Conservation (phyloP, 2,888 invertebrate species). For the Rhimphoctona megacephalus region DNA sequence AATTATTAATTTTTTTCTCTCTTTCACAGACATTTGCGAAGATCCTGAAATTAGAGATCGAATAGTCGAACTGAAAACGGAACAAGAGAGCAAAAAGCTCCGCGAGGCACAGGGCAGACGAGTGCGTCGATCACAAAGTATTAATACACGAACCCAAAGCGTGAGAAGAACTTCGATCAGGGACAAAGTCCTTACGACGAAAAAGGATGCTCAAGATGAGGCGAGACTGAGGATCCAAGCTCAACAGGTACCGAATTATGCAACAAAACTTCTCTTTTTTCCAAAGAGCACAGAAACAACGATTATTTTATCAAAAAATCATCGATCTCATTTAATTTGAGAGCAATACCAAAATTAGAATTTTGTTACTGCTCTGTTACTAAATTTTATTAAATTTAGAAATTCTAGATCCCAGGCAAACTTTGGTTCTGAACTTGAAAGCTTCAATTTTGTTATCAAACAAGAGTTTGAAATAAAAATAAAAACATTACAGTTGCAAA, state of each 20-base stretch:
- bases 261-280: background rate
- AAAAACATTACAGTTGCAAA: too few species aligned
- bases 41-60: slow-evolving; percentile 97
- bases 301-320: too few species aligned
- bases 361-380: too few species aligned
- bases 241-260: slow-evolving; percentile 85
- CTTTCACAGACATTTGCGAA: slow-evolving; percentile 94
- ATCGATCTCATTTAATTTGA: too few species aligned
- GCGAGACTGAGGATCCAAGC: slow-evolving; percentile 90
- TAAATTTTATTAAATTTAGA: too few species aligned
- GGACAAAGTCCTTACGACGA: slow-evolving; percentile 96
- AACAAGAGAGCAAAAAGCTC: slow-evolving; percentile 92
- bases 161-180: slow-evolving; percentile 96
- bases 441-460: too few species aligned
- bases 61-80: slow-evolving; percentile 94
- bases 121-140: slow-evolving; percentile 91
- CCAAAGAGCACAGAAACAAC: too few species aligned
- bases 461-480: too few species aligned
- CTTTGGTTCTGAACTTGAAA: too few species aligned
- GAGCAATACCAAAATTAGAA: too few species aligned
- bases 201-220: slow-evolving; percentile 97
- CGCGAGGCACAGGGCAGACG: slow-evolving; percentile 88
- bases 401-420: too few species aligned
- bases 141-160: slow-evolving; percentile 94
- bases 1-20: background rate